Evolutionary conservation across 2,888 invertebrate genomes (phyloP).

Genomic region (Epinotia bilunana): DNA sequence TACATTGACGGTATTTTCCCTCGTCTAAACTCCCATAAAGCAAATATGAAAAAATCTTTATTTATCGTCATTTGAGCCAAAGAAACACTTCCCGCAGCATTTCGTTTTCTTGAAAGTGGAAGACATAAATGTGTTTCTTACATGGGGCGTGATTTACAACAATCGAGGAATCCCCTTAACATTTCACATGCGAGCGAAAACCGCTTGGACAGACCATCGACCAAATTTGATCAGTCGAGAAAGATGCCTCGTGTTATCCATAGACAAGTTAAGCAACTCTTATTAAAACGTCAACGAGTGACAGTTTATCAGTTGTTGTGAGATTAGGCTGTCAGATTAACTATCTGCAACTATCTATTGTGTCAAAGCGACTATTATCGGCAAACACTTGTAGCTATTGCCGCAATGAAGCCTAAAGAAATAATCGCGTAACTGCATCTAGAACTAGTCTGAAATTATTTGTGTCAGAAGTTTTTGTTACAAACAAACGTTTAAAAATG

Average conservation of each 20-base stretch:
- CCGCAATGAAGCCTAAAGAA: constrained; percentile 1
- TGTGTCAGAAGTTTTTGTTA: neutral
- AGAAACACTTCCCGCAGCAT: too few relatives aligned
- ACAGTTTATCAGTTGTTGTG: constrained; percentile 41
- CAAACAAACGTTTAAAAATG: neutral
- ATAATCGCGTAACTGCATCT: neutral
- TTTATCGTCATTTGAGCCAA: too few relatives aligned
- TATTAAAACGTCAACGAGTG: constrained; percentile 34
- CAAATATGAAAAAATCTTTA: too few relatives aligned
- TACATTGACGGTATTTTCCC: too few relatives aligned
- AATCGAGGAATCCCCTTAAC: neutral
- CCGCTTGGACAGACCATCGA: neutral
- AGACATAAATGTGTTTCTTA: too few relatives aligned
- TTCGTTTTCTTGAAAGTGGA: too few relatives aligned
- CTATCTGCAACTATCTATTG: constrained; percentile 30
- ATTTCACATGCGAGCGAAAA: neutral
- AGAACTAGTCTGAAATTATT: neutral
- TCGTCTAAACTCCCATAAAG: too few relatives aligned
- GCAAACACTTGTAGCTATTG: constrained; percentile 22
- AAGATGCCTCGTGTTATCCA: constrained; percentile 7
- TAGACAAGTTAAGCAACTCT: constrained; percentile 32
- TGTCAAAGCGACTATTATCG: constrained; percentile 29
- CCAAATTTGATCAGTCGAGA: neutral
- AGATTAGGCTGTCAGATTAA: constrained; percentile 40
- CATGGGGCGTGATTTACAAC: too few relatives aligned